Percentiles rank a stretch among this genome's conserved stretches.
phyloP scores from a whole-genome alignment of 2,797 vertebrate species.

The Lagocephalus sceleratus region DNA sequence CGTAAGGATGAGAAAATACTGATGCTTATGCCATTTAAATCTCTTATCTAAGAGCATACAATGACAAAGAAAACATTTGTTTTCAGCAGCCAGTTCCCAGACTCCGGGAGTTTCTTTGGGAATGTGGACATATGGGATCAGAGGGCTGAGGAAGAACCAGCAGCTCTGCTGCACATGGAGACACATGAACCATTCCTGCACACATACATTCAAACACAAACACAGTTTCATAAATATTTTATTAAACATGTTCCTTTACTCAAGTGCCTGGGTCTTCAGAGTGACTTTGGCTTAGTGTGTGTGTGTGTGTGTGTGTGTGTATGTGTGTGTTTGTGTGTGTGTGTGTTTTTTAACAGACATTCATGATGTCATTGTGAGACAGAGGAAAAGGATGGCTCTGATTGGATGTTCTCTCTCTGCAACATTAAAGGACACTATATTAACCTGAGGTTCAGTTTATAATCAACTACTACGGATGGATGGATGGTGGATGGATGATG shows the following conservation, averaged over 20 bases:
- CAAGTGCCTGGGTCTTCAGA: constrained; percentile 17
- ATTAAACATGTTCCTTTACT: no score
- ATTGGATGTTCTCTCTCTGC: not conserved
- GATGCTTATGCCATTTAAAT: no score
- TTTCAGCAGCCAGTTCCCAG: constrained; percentile 14
- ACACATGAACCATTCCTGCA: not conserved
- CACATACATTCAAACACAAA: not conserved
- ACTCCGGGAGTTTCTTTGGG: constrained; percentile 21
- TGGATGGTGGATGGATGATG: no score
- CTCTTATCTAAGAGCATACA: not conserved
- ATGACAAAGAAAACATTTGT: constrained; percentile 11
- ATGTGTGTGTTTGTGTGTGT: constrained; percentile 18
- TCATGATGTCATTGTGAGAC: constrained; percentile 42
- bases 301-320: constrained; percentile 8
- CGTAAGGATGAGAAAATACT: no score
- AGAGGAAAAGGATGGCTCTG: constrained; percentile 11
- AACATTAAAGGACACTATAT: no score
- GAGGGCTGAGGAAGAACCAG: not conserved
- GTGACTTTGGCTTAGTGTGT: constrained; percentile 33
- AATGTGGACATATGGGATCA: constrained; percentile 1
- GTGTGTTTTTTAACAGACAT: constrained; percentile 45
- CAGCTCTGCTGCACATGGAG: constrained; percentile 3
- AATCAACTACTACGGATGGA: no score
- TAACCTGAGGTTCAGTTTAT: no score
- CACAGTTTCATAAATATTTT: no score